phyloP scores from a whole-genome alignment of 30 jellyfish, hydroid and myxozoan species.

The Sanderia malayensis region DNA sequence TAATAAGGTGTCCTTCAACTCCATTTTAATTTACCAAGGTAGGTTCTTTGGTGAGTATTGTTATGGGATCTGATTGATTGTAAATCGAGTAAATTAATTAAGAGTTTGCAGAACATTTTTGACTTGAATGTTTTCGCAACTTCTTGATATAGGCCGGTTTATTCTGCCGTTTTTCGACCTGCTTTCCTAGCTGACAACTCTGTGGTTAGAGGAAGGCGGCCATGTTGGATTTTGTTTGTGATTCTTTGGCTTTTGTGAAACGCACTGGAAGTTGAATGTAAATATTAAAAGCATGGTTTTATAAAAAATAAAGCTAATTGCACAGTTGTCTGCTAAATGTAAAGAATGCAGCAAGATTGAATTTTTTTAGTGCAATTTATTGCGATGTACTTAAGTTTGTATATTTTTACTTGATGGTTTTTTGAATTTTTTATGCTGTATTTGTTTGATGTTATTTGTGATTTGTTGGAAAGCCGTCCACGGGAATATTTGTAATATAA shows the following conservation, averaged over 20 bases:
- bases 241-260: neutral
- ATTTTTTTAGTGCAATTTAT: too few species aligned
- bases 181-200: slow-evolving; percentile 24
- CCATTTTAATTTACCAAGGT: neutral
- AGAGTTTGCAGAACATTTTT: neutral
- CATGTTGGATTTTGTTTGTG: slow-evolving; percentile 34
- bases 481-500: too few species aligned
- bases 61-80: neutral
- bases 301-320: too few species aligned
- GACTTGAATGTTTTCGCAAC: neutral
- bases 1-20: neutral
- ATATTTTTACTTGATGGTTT: too few species aligned
- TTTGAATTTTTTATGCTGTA: too few species aligned
- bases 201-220: slow-evolving; percentile 61
- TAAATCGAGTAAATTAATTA: neutral
- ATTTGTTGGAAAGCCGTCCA: too few species aligned
- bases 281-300: neutral
- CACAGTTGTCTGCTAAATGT: too few species aligned
- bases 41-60: neutral
- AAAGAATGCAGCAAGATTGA: too few species aligned
- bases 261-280: too few species aligned
- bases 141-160: slow-evolving; percentile 56
- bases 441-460: too few species aligned
- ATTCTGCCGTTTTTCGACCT: neutral
- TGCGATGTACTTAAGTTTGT: too few species aligned